These are phyloP conservation scores for Danaus melanippus DNA, from an alignment of 1,140 invertebrate species.

Conservation along the genomic window DNA sequence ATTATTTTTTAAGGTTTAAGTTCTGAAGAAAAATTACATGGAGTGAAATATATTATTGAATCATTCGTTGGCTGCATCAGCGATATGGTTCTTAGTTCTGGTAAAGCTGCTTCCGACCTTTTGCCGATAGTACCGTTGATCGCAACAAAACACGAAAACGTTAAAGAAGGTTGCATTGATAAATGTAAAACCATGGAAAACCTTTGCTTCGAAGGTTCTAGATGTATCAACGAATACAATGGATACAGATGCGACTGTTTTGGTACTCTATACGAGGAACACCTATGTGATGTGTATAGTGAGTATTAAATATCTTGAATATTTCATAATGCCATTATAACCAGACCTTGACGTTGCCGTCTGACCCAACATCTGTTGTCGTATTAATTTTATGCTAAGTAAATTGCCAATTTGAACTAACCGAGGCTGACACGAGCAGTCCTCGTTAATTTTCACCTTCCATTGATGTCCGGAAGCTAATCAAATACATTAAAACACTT, in stretches of 20 bases:
- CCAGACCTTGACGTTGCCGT: background rate
- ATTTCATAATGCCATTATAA: background rate
- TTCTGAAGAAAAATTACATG: conserved; percentile 86
- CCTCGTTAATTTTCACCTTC: no score
- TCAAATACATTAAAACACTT: no score
- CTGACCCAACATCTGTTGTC: no score
- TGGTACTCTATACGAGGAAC: conserved; percentile 90
- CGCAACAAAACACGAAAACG: conserved; percentile 88
- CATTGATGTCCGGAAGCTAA: no score
- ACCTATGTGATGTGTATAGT: conserved; percentile 92
- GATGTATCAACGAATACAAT: conserved; percentile 92
- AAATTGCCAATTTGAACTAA: no score
- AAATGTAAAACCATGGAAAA: conserved; percentile 86
- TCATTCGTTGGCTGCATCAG: conserved; percentile 93
- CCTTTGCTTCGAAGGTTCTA: conserved; percentile 86
- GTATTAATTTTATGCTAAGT: no score
- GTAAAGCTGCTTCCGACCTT: conserved; percentile 86
- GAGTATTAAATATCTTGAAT: conserved; percentile 57
- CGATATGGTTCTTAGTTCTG: conserved; percentile 86
- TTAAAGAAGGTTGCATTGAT: conserved; percentile 86
- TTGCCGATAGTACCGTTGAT: conserved; percentile 85
- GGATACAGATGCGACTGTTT: conserved; percentile 91
- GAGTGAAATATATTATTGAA: conserved; percentile 92
- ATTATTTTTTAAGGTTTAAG: conserved; percentile 78
- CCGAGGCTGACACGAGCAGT: no score